phyloP scores from a whole-genome alignment of 2,113 vertebrate genomes.

The Struthio camelus region DNA sequence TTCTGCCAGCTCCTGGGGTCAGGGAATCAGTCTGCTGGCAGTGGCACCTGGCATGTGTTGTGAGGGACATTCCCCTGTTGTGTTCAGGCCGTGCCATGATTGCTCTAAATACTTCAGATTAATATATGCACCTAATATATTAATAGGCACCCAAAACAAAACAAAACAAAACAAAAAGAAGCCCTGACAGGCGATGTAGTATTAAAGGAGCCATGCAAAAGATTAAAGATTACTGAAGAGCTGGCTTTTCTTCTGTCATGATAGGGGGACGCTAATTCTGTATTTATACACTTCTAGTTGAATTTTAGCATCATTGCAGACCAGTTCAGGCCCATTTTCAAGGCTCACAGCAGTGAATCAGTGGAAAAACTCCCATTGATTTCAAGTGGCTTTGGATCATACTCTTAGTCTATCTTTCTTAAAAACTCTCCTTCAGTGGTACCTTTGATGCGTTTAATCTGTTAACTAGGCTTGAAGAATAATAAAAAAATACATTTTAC shows the following conservation, averaged over 20 bases:
- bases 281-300: not conserved
- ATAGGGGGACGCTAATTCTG: not conserved
- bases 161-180: not conserved
- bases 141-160: too few relatives aligned
- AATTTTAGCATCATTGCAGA: not conserved
- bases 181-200: not conserved
- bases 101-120: not conserved
- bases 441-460: not conserved
- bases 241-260: not conserved
- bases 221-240: not conserved
- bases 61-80: not conserved
- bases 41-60: slow-evolving; percentile 13
- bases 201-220: not conserved
- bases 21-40: not conserved
- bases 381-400: not conserved
- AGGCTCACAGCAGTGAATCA: not conserved
- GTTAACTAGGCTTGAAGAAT: not conserved
- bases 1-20: slow-evolving; percentile 17
- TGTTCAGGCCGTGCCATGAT: not conserved
- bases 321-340: not conserved
- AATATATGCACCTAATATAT: not conserved
- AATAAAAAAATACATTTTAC: not conserved
- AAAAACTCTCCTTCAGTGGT: not conserved
- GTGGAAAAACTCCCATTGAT: not conserved
- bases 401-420: not conserved